phyloP scores from a whole-genome alignment of 2,113 vertebrate species.

The Dipodomys merriami region DNA sequence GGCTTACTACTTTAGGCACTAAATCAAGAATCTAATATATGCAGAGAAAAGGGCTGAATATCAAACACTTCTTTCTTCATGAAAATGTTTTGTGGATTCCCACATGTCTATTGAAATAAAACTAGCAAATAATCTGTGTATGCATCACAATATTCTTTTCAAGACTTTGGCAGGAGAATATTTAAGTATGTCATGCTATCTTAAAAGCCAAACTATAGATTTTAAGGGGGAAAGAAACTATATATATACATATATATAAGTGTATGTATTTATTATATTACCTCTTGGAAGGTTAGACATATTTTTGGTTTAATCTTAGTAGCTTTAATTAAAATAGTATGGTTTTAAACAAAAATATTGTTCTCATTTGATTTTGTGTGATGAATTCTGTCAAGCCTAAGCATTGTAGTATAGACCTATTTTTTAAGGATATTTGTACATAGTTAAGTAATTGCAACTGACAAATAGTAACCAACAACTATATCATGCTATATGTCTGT shows the following conservation, averaged over 20 bases:
- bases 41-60: constrained; percentile 39
- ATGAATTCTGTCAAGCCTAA: no score
- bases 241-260: not conserved
- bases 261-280: not conserved
- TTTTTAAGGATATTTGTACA: constrained; percentile 8
- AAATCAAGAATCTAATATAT: constrained; percentile 76
- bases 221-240: constrained; percentile 15
- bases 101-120: constrained; percentile 76
- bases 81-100: constrained; percentile 75
- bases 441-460: not conserved
- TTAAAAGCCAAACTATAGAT: constrained; percentile 51
- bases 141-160: constrained; percentile 66
- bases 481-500: not conserved
- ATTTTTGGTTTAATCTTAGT: constrained; percentile 11
- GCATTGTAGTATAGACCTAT: not conserved
- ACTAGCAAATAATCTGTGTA: constrained; percentile 20
- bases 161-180: constrained; percentile 65
- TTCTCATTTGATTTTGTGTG: not conserved
- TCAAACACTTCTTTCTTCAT: constrained; percentile 78
- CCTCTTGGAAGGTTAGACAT: constrained; percentile 29
- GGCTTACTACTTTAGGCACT: constrained; percentile 72
- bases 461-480: not conserved
- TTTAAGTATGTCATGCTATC: constrained; percentile 56
- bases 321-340: constrained; percentile 48
- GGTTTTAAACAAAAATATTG: constrained; percentile 11